Conservation (phyloP, 2,113 vertebrate species). For the Pedionomus torquatus region DNA sequence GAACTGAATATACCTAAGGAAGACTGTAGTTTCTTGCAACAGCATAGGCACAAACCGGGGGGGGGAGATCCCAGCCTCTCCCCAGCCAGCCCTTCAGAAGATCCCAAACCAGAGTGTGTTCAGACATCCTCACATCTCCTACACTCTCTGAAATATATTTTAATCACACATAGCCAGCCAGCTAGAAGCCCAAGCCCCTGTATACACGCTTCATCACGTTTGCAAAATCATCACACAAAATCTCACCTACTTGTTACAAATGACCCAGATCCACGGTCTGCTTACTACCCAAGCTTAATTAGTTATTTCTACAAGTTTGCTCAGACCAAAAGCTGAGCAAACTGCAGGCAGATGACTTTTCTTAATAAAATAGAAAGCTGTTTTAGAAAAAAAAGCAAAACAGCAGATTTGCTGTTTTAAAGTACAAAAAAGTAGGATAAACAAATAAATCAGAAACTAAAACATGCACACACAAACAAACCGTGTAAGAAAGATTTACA, state of each 20-base stretch:
- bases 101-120: not conserved
- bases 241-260: slow-evolving; percentile 6
- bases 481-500: not conserved
- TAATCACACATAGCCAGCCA: not conserved
- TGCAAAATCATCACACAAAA: not conserved
- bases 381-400: not conserved
- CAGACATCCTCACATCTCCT: not conserved
- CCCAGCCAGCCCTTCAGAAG: not conserved
- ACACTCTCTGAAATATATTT: not conserved
- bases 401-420: not conserved
- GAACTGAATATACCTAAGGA: not conserved
- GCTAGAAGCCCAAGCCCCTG: not conserved
- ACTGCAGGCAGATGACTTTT: not conserved
- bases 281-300: not conserved
- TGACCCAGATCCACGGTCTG: not conserved
- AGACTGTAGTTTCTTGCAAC: not conserved
- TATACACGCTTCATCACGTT: not conserved
- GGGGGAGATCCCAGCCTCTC: fast-evolving
- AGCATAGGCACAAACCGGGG: not conserved
- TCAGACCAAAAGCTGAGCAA: not conserved
- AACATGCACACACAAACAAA: not conserved
- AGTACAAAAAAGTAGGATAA: not conserved
- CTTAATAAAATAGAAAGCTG: not conserved
- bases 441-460: not conserved
- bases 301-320: not conserved